Evolutionary conservation across 1,140 invertebrate genomes (phyloP).

Genomic region (Drosophila nannoptera): DNA sequence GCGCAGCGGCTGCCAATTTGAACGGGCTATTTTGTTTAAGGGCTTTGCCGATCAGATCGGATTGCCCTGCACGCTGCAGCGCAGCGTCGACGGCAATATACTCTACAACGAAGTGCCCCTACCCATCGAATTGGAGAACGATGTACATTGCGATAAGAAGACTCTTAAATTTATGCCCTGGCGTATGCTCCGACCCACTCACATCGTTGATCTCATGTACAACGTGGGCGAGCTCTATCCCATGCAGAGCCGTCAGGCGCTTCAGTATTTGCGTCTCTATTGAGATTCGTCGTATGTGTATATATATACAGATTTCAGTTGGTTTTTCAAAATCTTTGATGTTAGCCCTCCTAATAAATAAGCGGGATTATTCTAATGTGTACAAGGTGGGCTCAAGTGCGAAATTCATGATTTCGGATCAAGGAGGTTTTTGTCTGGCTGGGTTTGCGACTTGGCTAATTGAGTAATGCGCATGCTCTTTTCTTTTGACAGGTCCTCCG

Average conservation of each 20-base stretch:
- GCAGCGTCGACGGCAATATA: slow-evolving; percentile 80
- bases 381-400: not conserved
- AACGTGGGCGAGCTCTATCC: slow-evolving; percentile 81
- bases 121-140: slow-evolving; percentile 77
- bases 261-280: slow-evolving; percentile 69
- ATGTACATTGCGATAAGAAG: slow-evolving; percentile 69
- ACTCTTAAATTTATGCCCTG: slow-evolving; percentile 79
- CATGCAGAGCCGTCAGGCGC: slow-evolving; percentile 78
- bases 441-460: slow-evolving; percentile 6
- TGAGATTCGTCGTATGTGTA: slow-evolving; percentile 11
- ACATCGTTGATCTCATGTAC: slow-evolving; percentile 83
- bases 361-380: not conserved
- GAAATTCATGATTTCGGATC: too few species aligned
- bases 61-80: slow-evolving; percentile 81
- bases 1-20: slow-evolving; percentile 82
- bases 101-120: slow-evolving; percentile 83
- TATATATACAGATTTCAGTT: not conserved
- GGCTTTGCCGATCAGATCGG: slow-evolving; percentile 83
- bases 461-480: slow-evolving; percentile 50
- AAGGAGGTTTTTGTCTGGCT: too few species aligned
- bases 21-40: slow-evolving; percentile 85
- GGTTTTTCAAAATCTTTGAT: slow-evolving; percentile 37
- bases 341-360: slow-evolving; percentile 17
- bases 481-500: slow-evolving; percentile 16
- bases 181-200: slow-evolving; percentile 82